These are phyloP conservation scores for Papilio demoleus DNA, from an alignment of 2,888 invertebrate species.

Conservation along the genomic window DNA sequence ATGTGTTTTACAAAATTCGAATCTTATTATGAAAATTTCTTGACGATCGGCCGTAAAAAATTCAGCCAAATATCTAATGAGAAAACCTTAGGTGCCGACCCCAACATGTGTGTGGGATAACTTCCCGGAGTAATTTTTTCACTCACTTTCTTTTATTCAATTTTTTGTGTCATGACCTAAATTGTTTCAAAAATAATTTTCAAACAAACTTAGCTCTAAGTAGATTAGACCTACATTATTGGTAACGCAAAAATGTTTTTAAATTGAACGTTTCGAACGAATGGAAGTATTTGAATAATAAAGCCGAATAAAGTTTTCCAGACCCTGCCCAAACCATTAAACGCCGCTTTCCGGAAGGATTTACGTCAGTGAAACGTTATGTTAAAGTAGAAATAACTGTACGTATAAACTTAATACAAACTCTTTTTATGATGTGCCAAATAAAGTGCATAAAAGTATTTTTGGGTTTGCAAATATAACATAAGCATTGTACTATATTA, in stretches of 20 bases:
- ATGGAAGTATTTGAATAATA: constrained; percentile 16
- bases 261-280: neutral
- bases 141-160: too few species aligned
- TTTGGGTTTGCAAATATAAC: neutral
- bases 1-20: too few species aligned
- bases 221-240: neutral
- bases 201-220: neutral
- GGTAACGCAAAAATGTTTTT: neutral
- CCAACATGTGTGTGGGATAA: too few species aligned
- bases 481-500: neutral
- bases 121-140: too few species aligned
- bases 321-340: constrained; percentile 7
- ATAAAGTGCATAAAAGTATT: too few species aligned
- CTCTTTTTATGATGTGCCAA: too few species aligned
- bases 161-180: neutral
- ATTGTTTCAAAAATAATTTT: neutral
- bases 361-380: constrained; percentile 1
- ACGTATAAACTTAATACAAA: neutral
- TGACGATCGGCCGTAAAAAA: too few species aligned
- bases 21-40: too few species aligned
- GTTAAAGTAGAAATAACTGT: constrained; percentile 3
- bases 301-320: constrained; percentile 17
- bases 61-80: too few species aligned
- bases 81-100: too few species aligned
- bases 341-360: neutral